A percentile compares a stretch with the other conserved stretches of the same genome.
phyloP scores from a whole-genome alignment of 2,888 invertebrate genomes.

The Amblyjoppa proteus region DNA sequence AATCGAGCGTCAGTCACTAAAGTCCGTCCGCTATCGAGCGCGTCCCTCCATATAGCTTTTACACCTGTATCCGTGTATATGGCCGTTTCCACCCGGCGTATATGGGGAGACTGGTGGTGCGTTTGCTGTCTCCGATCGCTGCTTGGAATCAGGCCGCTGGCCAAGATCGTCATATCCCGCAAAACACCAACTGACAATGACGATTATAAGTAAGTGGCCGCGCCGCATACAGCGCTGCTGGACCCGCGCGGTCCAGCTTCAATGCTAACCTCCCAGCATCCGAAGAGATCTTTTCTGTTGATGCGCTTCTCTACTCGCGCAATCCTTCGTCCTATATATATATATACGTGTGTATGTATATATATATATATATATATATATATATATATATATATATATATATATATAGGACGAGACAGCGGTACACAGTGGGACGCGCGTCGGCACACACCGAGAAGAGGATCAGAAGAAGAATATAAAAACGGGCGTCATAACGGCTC shows the following conservation, averaged over 20 bases:
- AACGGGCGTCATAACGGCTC: constrained; percentile 73
- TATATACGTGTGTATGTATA: neutral
- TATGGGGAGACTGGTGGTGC: constrained; percentile 79
- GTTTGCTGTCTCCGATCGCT: constrained; percentile 53
- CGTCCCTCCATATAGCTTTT: constrained; percentile 69
- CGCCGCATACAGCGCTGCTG: constrained; percentile 40
- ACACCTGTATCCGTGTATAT: constrained; percentile 80
- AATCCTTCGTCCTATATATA: constrained; percentile 6
- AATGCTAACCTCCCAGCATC: constrained; percentile 23
- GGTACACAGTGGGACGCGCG: constrained; percentile 10
- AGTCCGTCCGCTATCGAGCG: constrained; percentile 38
- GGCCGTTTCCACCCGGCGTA: constrained; percentile 76
- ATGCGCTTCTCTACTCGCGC: constrained; percentile 35
- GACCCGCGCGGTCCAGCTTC: constrained; percentile 35
- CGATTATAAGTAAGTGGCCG: constrained; percentile 76
- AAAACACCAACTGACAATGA: constrained; percentile 77
- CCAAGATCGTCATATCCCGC: constrained; percentile 75
- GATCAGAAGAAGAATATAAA: constrained; percentile 60
- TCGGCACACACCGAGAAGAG: constrained; percentile 45
- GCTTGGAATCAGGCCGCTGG: constrained; percentile 67
- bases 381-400: neutral
- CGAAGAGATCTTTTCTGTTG: constrained; percentile 52
- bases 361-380: neutral
- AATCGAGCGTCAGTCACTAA: constrained; percentile 34
- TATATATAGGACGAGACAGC: neutral